A percentile compares a stretch with the other conserved stretches of the same genome.
These are phyloP conservation scores for Indicator indicator DNA, from an alignment of 2,113 vertebrate species.

Conservation along the genomic window DNA sequence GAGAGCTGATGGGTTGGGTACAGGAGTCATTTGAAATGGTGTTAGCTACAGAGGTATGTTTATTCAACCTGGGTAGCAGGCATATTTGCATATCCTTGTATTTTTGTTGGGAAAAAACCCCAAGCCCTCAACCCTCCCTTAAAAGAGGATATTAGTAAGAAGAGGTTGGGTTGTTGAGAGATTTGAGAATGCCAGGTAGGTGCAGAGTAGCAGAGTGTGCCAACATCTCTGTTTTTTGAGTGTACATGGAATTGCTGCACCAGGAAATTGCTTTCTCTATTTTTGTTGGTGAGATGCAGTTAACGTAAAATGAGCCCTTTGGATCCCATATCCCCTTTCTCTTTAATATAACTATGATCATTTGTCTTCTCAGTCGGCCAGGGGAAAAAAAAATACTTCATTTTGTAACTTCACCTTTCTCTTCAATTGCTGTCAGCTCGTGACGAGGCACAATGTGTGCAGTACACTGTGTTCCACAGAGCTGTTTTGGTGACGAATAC, in stretches of 20 bases:
- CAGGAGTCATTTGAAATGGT: background rate
- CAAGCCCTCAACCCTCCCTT: background rate
- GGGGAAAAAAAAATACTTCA: background rate
- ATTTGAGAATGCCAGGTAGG: background rate
- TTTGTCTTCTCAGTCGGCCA: background rate
- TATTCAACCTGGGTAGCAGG: background rate
- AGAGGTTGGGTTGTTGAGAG: background rate
- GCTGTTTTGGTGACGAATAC: conserved; percentile 30
- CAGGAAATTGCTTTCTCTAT: conserved; percentile 38
- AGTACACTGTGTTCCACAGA: conserved; percentile 26
- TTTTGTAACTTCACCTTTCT: conserved; percentile 50
- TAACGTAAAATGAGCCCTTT: background rate
- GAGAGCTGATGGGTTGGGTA: background rate
- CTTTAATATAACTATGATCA: conserved; percentile 25
- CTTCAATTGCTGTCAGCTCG: background rate
- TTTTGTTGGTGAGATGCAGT: conserved; percentile 26
- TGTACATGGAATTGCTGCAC: background rate
- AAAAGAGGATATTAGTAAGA: background rate
- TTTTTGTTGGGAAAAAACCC: fast-evolving
- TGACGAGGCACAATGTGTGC: conserved; percentile 51
- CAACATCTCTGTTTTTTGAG: background rate
- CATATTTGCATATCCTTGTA: background rate
- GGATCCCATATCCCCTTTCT: background rate
- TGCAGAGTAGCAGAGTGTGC: fast-evolving
- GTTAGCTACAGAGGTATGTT: background rate